Base-by-base conservation (phyloP, 2,797 vertebrate genomes). In the Spinibarbus caldwelli region DNA sequence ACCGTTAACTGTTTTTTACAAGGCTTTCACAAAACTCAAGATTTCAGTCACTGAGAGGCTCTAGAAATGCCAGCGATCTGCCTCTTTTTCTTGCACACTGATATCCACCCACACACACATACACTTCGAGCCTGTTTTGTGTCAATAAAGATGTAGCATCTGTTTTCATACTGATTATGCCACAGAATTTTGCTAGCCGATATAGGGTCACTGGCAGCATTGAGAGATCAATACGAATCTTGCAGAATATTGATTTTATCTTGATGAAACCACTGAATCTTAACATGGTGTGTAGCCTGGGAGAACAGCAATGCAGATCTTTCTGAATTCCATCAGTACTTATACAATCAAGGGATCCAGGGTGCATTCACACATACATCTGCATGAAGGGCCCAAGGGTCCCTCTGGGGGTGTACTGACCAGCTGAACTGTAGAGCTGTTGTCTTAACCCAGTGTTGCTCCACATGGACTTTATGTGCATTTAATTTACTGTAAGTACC, bases 171-270 rank as follows among this genome's bases (percentile, higher is more conserved):
- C 64, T 82, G 52, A 70, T 73, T 84, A 86, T 87, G 76, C 78
- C 9, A 31, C 64, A 41, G 38, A 75, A 43, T 23, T 34, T 43
- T 75, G 66, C 85, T 59, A 80, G 73, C 88, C 57, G 80, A 88
- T 85, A 88, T 76, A 8, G 78, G 85, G 59, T 52, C 26, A 45
- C 62, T 62, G 52, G n/a, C 23, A 67, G 41, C 70, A 71, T 11
- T 4, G 5, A 72, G 68, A 31, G 86, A 92, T 93, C 91, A 90
- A 93, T 92, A 90, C 87, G 88, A 83, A 86, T 93, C 89, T 87
- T 71, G 75, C 66, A 41, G 41, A 59, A 75, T 84, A 94, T 92
- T 83, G 90, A 92, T 92, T 90, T 88, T 34, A 75, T 84, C 90
- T 90, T 86, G 84, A 92, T 93, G 91, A 88, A 91, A 93, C 90